A percentile compares a stretch with the other conserved stretches of the same genome.
These are phyloP conservation scores for Synchiropus splendidus DNA, from an alignment of 2,113 vertebrate species.

Conservation along the genomic window DNA sequence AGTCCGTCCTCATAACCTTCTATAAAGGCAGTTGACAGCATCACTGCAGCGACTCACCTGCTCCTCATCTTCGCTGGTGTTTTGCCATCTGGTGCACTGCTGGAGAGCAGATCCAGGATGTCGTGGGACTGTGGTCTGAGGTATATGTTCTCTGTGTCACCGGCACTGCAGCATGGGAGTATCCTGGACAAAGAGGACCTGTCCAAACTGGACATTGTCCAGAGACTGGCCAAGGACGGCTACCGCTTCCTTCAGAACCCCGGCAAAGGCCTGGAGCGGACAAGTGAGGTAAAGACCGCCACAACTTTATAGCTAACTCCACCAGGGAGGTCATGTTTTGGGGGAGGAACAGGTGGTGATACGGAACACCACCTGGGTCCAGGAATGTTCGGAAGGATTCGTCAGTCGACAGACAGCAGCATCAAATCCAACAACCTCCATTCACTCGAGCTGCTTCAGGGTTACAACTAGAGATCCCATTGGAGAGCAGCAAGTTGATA, in stretches of 20 bases:
- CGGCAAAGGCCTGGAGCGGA: constrained; percentile 68
- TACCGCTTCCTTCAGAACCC: constrained; percentile 77
- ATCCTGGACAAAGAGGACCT: constrained; percentile 81
- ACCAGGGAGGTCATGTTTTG: too few relatives aligned
- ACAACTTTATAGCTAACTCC: not conserved
- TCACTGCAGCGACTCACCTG: constrained; percentile 14
- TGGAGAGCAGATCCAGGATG: constrained; percentile 57
- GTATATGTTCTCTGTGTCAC: constrained; percentile 84
- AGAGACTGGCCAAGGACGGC: constrained; percentile 84
- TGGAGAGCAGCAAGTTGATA: too few relatives aligned
- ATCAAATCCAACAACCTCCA: too few relatives aligned
- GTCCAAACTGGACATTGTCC: constrained; percentile 82
- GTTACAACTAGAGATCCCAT: too few relatives aligned
- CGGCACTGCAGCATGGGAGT: constrained; percentile 74
- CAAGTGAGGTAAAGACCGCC: constrained; percentile 73
- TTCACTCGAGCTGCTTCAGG: too few relatives aligned
- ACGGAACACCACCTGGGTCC: too few relatives aligned
- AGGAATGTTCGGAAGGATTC: too few relatives aligned
- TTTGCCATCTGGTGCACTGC: not conserved
- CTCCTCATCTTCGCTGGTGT: constrained; percentile 17
- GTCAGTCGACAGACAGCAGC: too few relatives aligned
- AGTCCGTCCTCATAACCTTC: too few relatives aligned
- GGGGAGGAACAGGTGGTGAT: too few relatives aligned
- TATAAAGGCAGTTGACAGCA: constrained; percentile 31
- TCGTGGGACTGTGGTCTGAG: constrained; percentile 94